Percentiles rank a stretch among this genome's conserved stretches.
phyloP scores from a whole-genome alignment of 2,888 invertebrate genomes.

The Conchocele bisecta region DNA sequence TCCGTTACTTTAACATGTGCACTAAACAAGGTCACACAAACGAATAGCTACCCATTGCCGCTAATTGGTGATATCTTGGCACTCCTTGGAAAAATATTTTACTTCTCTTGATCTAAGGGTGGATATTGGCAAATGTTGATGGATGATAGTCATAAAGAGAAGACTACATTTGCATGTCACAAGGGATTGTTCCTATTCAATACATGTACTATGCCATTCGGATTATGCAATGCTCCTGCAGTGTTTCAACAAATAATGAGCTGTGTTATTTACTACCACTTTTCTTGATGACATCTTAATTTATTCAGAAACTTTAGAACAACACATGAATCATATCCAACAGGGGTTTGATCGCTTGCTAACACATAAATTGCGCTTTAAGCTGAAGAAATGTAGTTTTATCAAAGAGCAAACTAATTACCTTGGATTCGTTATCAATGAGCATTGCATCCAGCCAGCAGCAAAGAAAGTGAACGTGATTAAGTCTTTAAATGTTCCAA shows the following conservation, averaged over 20 bases:
- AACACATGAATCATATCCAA: conserved; percentile 42
- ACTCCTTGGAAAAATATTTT: conserved; percentile 31
- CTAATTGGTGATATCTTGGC: conserved; percentile 8
- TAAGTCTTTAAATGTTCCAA: conserved; percentile 27
- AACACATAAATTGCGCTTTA: conserved; percentile 24
- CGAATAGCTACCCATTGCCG: conserved; percentile 26
- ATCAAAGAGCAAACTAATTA: conserved; percentile 35
- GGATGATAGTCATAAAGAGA: conserved; percentile 35
- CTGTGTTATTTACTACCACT: conserved; percentile 25
- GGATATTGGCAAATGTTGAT: conserved; percentile 51
- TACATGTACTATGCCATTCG: conserved; percentile 37
- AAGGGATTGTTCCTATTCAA: conserved; percentile 27
- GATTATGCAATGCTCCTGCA: conserved; percentile 30
- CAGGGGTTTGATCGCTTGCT: conserved; percentile 35
- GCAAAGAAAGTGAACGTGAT: conserved; percentile 28
- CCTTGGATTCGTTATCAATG: conserved; percentile 30
- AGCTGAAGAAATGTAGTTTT: conserved; percentile 39
- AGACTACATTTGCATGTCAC: conserved; percentile 41
- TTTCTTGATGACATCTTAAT: conserved; percentile 57
- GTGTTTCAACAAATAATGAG: conserved; percentile 33
- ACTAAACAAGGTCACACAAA: conserved; percentile 7
- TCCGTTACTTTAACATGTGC: no score
- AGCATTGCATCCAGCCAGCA: conserved; percentile 30
- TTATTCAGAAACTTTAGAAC: conserved; percentile 36
- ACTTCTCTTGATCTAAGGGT: conserved; percentile 23